Evolutionary conservation across 2,113 vertebrate species (phyloP), one percentile per base, ranked within the genome.

Genomic region (Hyperopisus bebe): DNA sequence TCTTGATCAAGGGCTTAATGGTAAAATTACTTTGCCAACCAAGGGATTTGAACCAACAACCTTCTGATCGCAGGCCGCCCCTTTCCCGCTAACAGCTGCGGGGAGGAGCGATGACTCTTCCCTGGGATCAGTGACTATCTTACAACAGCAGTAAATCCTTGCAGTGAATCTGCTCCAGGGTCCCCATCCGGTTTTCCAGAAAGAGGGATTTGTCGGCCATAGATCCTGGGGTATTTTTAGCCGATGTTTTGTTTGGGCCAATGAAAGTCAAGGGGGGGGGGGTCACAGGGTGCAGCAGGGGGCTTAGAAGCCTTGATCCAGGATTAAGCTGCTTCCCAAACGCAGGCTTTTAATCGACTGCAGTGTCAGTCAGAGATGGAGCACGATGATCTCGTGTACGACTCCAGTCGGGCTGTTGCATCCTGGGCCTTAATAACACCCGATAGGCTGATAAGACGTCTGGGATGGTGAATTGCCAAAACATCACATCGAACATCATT

Each of bases 161-260:
- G 44, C 21, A 5, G 39, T 24, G 8, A 48, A 58, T 21, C 74
- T 42, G 7, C 51, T 35, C 7, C 53, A 8, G 0, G 42, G 4
- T 53, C 8, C 39, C 6, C 4, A 66, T 88, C 55, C 87, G 8
- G 86, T 39, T 87, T 58, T 53, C 46, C 35, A 39, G 35, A 80
- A 80, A 46, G 39, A 42, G 53, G 74, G 70, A 80, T 74, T 88
- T 62, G 87, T 74, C 3, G 3, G 15, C 24, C 31, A 17, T 31
- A 9, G 58, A 88, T 88, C n/a, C 62, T 15, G 24, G 17, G 21
- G 24, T 89, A 85, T 89, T 89, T 89, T 84, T 85, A 84, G 50
- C 21, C n/a, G 39, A 46, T 5, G 55, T 44, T 31, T 55, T 47
- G 35, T 35, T 62, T 47, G 51, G 13, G 39, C 39, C 77, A 62